These are phyloP conservation scores for Schlechtendalia chinensis DNA, from an alignment of 1,140 invertebrate species.

Conservation along the genomic window DNA sequence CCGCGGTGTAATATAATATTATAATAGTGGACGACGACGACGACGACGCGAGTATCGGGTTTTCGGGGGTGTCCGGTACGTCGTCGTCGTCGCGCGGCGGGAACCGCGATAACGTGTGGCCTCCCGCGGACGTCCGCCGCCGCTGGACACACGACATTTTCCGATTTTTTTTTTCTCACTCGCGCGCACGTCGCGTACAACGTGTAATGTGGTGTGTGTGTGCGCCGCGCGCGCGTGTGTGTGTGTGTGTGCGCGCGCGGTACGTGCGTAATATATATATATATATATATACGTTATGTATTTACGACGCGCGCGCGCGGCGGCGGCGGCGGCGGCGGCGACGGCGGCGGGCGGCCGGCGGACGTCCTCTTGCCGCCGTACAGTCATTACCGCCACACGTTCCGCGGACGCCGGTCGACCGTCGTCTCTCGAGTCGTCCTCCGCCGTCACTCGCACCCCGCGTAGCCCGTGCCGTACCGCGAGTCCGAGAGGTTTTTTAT, in stretches of 20 bases:
- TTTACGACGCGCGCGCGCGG: slow-evolving; percentile 29
- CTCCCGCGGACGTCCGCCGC: slow-evolving; percentile 40
- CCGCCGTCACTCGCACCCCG: neutral
- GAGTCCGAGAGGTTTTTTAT: too few species aligned
- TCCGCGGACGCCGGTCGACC: slow-evolving; percentile 39
- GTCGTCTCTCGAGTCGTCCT: neutral
- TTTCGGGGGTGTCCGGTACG: slow-evolving; percentile 43
- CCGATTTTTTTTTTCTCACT: slow-evolving; percentile 42
- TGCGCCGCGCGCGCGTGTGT: too few species aligned
- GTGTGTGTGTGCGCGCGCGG: neutral
- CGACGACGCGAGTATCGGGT: slow-evolving; percentile 11
- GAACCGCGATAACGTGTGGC: slow-evolving; percentile 33
- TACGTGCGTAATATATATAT: neutral
- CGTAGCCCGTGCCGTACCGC: neutral
- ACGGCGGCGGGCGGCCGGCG: neutral
- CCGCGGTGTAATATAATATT: slow-evolving; percentile 28
- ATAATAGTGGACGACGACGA: slow-evolving; percentile 8
- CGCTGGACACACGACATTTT: slow-evolving; percentile 45
- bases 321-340: neutral
- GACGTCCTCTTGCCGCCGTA: neutral
- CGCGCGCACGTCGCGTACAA: neutral
- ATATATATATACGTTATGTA: neutral
- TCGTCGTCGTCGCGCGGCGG: neutral
- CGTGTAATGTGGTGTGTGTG: neutral
- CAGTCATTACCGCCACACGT: slow-evolving; percentile 46